phyloP scores from a whole-genome alignment of 2,797 vertebrate species.

The Benthosema pterotum region DNA sequence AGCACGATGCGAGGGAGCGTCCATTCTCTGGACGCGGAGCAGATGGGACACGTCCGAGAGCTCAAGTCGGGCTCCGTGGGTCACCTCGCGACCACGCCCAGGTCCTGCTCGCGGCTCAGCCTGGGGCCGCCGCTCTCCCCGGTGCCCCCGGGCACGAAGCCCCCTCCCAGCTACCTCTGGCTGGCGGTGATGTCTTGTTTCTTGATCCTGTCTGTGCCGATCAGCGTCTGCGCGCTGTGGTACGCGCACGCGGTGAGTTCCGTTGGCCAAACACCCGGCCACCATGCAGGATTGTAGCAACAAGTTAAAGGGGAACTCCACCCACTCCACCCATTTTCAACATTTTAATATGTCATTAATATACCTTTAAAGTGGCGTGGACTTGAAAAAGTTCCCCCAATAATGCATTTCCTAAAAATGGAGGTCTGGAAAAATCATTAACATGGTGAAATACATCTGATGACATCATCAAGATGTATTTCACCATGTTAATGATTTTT shows the following conservation, averaged over 20 bases:
- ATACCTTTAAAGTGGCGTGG: too few relatives aligned
- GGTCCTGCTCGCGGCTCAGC: slow-evolving; percentile 80
- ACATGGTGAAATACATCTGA: too few relatives aligned
- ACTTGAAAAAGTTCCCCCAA: too few relatives aligned
- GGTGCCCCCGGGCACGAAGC: slow-evolving; percentile 68
- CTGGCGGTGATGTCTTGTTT: slow-evolving; percentile 92
- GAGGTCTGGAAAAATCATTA: too few relatives aligned
- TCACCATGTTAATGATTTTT: too few relatives aligned
- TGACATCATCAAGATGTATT: too few relatives aligned
- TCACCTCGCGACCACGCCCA: slow-evolving; percentile 68
- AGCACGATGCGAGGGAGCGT: slow-evolving; percentile 74
- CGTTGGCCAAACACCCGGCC: too few relatives aligned
- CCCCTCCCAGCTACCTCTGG: slow-evolving; percentile 83
- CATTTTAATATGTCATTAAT: too few relatives aligned
- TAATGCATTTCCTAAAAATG: too few relatives aligned
- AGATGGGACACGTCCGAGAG: slow-evolving; percentile 82
- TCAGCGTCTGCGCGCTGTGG: slow-evolving; percentile 91
- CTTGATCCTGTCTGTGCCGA: slow-evolving; percentile 92
- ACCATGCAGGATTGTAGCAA: too few relatives aligned
- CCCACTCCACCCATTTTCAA: too few relatives aligned
- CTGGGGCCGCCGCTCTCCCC: slow-evolving; percentile 77
- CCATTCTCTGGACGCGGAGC: slow-evolving; percentile 78
- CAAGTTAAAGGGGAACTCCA: too few relatives aligned
- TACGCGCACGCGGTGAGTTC: slow-evolving; percentile 91
- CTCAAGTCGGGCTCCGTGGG: slow-evolving; percentile 78